Evolutionary conservation across 1,140 invertebrate genomes (phyloP).

Genomic region (Bombus difficillimus): DNA sequence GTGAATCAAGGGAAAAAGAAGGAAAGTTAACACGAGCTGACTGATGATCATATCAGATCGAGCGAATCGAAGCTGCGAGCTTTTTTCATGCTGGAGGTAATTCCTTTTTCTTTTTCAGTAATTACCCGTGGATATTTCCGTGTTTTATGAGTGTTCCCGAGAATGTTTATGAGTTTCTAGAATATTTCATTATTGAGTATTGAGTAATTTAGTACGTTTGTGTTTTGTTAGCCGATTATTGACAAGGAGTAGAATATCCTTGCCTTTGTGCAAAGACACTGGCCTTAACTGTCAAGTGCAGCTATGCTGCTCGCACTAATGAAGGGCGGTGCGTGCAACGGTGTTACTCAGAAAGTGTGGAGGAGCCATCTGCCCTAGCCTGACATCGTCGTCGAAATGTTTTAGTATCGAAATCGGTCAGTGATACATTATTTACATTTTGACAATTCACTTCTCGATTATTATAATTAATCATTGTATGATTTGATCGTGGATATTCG

Average conservation of each 20-base stretch:
- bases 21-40: neutral
- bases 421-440: conserved; percentile 44
- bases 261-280: conserved; percentile 75
- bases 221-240: conserved; percentile 42
- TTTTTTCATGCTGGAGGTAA: conserved; percentile 38
- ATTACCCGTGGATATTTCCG: neutral
- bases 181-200: neutral
- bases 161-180: neutral
- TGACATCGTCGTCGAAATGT: conserved; percentile 46
- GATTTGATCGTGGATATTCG: neutral
- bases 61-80: conserved; percentile 37
- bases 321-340: conserved; percentile 63
- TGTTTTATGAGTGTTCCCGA: neutral
- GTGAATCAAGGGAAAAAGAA: neutral
- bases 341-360: conserved; percentile 55
- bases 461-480: neutral
- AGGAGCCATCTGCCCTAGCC: conserved; percentile 64
- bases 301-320: conserved; percentile 63
- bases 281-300: conserved; percentile 77
- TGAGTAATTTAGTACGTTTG: conserved; percentile 16
- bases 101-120: conserved; percentile 20
- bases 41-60: conserved; percentile 41
- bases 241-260: conserved; percentile 44
- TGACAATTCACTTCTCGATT: neutral
- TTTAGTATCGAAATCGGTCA: conserved; percentile 54